phyloP scores from a whole-genome alignment of 2,797 vertebrate genomes.

The Myotis findleyi region DNA sequence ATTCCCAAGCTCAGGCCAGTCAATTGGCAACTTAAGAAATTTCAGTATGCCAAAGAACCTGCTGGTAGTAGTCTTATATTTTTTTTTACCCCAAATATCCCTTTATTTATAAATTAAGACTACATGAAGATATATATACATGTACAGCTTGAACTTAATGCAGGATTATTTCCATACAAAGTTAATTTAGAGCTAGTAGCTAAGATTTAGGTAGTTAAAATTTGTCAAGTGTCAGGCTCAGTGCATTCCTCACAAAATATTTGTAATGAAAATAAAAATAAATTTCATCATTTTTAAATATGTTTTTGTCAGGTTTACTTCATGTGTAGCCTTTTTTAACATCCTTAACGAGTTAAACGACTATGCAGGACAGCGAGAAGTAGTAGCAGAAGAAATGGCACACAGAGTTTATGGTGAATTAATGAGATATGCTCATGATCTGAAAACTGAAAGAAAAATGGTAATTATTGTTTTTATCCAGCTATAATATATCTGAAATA shows the following conservation, averaged over 20 bases:
- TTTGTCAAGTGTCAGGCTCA: slow-evolving; percentile 48
- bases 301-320: slow-evolving; percentile 93
- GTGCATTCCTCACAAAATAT: slow-evolving; percentile 43
- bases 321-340: slow-evolving; percentile 96
- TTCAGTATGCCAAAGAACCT: slow-evolving; percentile 85
- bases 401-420: slow-evolving; percentile 97
- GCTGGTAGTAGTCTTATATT: slow-evolving; percentile 88
- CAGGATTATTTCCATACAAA: slow-evolving; percentile 72
- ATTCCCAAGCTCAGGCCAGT: slow-evolving; percentile 87
- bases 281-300: slow-evolving; percentile 64
- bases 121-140: slow-evolving; percentile 76
- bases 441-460: slow-evolving; percentile 97
- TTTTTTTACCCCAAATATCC: slow-evolving; percentile 84
- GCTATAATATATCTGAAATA: slow-evolving; percentile 13
- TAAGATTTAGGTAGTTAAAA: slow-evolving; percentile 72
- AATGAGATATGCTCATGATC: slow-evolving; percentile 97
- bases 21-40: slow-evolving; percentile 86
- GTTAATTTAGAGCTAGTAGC: slow-evolving; percentile 67
- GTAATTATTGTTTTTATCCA: slow-evolving; percentile 87
- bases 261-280: slow-evolving; percentile 54
- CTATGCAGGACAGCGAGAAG: slow-evolving; percentile 98
- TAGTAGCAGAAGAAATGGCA: slow-evolving; percentile 98
- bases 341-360: slow-evolving; percentile 98
- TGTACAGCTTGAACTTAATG: slow-evolving; percentile 68
- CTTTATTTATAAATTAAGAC: slow-evolving; percentile 77